These are phyloP conservation scores for Echinarachnius parma DNA, from an alignment of 53 echinoderm and acorn worm species.

Conservation along the genomic window DNA sequence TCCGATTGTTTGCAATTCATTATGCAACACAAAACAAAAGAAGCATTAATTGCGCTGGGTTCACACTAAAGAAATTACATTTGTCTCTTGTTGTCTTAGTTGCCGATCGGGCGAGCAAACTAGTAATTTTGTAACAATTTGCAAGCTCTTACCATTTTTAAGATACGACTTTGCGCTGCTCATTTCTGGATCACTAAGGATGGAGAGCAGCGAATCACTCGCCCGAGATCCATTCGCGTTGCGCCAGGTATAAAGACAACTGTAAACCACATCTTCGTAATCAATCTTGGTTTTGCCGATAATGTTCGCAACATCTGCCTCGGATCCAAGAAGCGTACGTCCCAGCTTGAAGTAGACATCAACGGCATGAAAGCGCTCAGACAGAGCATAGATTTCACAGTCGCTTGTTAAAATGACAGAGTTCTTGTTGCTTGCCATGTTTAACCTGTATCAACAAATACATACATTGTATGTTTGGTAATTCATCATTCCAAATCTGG, in stretches of 20 bases:
- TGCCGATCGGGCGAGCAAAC: too few species aligned
- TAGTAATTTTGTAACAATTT: too few species aligned
- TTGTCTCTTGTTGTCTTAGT: neutral
- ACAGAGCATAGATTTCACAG: neutral
- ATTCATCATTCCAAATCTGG: too few species aligned
- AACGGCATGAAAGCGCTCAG: neutral
- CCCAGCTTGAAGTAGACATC: neutral
- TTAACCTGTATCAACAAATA: too few species aligned
- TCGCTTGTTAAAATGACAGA: too few species aligned
- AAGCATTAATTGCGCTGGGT: too few species aligned
- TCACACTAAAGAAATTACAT: neutral
- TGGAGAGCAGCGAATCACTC: neutral
- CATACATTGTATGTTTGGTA: too few species aligned
- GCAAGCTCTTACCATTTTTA: neutral
- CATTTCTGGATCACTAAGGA: neutral
- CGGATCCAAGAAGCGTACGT: neutral
- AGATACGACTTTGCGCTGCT: neutral
- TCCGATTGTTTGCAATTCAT: too few species aligned
- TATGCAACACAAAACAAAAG: too few species aligned
- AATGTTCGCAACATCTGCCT: conserved; percentile 8
- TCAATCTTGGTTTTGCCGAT: conserved; percentile 4
- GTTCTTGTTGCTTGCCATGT: too few species aligned
- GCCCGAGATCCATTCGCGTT: neutral
- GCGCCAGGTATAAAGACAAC: conserved; percentile 12
- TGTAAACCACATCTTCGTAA: neutral